A percentile compares a stretch with the other conserved stretches of the same genome.
These are phyloP conservation scores for Tineola bisselliella DNA, from an alignment of 2,888 invertebrate genomes.

Conservation along the genomic window DNA sequence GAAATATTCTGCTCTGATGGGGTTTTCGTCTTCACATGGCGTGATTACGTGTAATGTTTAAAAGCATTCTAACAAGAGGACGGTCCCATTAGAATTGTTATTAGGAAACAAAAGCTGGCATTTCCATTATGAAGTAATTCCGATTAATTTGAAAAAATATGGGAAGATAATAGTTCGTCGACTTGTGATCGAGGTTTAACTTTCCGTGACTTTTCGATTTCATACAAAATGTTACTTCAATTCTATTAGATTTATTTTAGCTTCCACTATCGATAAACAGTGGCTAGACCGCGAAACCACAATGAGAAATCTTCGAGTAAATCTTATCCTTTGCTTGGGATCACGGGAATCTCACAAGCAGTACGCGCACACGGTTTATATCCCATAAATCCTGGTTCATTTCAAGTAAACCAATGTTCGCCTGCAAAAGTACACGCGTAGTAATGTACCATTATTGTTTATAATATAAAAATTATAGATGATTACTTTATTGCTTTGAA, in stretches of 20 bases:
- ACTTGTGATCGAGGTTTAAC: too few species aligned
- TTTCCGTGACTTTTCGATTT: background rate
- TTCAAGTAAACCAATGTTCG: slow-evolving; percentile 61
- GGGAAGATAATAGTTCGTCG: too few species aligned
- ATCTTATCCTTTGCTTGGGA: slow-evolving; percentile 56
- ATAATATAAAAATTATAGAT: background rate
- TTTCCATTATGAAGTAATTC: too few species aligned
- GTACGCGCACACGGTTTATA: slow-evolving; percentile 41
- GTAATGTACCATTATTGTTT: background rate
- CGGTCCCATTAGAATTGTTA: background rate
- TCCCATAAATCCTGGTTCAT: slow-evolving; percentile 52
- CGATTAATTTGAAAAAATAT: too few species aligned
- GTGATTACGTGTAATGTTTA: slow-evolving; percentile 1
- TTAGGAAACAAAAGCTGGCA: background rate
- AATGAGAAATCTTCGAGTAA: slow-evolving; percentile 47
- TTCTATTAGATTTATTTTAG: slow-evolving; percentile 57
- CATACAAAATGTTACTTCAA: background rate
- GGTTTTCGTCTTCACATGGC: background rate
- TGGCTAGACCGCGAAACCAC: slow-evolving; percentile 57
- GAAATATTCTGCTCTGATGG: slow-evolving; percentile 28
- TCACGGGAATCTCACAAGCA: slow-evolving; percentile 44
- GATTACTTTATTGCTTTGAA: background rate
- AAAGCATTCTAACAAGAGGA: background rate
- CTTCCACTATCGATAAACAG: slow-evolving; percentile 50
- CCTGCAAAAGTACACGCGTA: slow-evolving; percentile 14